Base-by-base conservation (phyloP, 1,140 invertebrate species). In the Sycophila sp. region DNA sequence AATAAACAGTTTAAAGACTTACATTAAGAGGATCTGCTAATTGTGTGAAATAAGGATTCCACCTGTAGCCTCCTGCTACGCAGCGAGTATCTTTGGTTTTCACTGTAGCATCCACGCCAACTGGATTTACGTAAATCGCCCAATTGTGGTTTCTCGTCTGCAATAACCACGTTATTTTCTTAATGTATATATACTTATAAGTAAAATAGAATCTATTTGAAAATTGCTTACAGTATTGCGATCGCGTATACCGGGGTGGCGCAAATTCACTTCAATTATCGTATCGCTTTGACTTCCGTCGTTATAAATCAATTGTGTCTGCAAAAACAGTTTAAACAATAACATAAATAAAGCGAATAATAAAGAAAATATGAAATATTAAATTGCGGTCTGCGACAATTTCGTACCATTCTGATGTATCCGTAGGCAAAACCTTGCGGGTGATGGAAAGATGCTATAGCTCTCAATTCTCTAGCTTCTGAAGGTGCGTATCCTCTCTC, bases 11-110 rank as follows among this genome's bases (percentile, higher is more conserved):
- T 67, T 58, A 30, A 76, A 40, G 49, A 24, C 80, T 88, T 87
- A 97, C 95, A 86, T 96, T 95, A 15, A 94, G 87, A 1, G 94
- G 93, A 87, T 96, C 94, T 1, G 94, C 94, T 6, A 96, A 85
- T 85, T 96, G 94, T 22, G 94, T 95, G 75, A 93, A 95, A 84
- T 92, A 96, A 0, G 97, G 96, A 88, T 98, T 98, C 94, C 95
- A 98, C 30, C 93, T 89, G 78, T 94, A 96, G 24, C 96, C 96
- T 49, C 92, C 93, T 6, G 95, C 96, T 4, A 94, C 92, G 83
- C 97, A 98, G 69, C 95, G 87, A 1, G 94, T 94, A 64, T 88
- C 85, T 55, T 93, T 90, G 28, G 92, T 90, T 83, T 92, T 90
- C 2, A 96, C 94, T 8, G 94, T 89, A 5, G 95, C 95, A 87